Conservation (phyloP, 2,797 vertebrate genomes). For the Rousettus madagascariensis region DNA sequence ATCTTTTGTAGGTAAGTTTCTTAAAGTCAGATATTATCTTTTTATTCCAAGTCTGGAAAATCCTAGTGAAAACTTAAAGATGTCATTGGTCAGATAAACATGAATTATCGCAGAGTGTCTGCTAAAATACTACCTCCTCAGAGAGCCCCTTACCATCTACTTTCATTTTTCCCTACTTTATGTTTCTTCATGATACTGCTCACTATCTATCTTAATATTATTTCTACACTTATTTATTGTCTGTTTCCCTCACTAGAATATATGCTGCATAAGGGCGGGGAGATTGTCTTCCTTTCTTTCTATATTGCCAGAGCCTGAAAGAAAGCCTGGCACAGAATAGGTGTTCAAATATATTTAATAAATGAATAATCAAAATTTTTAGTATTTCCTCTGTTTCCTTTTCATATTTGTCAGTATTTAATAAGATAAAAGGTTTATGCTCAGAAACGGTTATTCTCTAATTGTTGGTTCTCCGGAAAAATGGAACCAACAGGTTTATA, state of each 20-base stretch:
- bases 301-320: not conserved
- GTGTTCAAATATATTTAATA: not conserved
- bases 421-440: not conserved
- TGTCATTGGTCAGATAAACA: not conserved
- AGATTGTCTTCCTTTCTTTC: not conserved
- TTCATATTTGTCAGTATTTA: not conserved
- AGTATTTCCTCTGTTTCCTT: not conserved
- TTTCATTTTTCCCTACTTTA: not conserved
- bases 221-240: not conserved
- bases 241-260: not conserved
- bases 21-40: not conserved
- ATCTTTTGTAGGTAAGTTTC: not conserved
- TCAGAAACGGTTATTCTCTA: not conserved
- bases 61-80: not conserved
- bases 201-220: not conserved
- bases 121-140: not conserved
- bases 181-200: not conserved
- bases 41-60: conserved; percentile 1
- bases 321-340: not conserved
- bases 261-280: not conserved
- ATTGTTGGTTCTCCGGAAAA: not conserved
- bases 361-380: not conserved
- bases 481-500: not conserved
- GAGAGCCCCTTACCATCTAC: not conserved
- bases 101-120: not conserved